Evolutionary conservation across 2,888 invertebrate species (phyloP), one percentile per base, ranked within the genome.

Genomic region (Watsonalla cultraria): DNA sequence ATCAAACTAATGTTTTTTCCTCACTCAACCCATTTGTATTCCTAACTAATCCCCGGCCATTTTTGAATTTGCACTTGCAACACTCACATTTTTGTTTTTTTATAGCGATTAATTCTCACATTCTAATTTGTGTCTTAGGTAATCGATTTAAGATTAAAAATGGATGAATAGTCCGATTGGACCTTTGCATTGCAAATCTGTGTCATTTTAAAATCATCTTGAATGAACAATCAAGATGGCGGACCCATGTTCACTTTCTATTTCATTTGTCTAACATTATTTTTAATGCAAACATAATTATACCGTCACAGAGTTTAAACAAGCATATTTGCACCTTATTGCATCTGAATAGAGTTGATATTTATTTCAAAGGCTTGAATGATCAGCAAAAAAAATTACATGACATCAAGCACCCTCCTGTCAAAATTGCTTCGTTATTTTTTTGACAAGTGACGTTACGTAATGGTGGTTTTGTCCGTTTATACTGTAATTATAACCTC

Each of bases 401-500:
- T 78, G 80, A 77, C 82, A 73, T 78, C 68, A 76, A 78, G 78
- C 68, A 66, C 67, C 66, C 70, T 76, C 72, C 55, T 76, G 76
- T 79, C 72, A 73, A 76, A 77, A 68, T 70, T 70, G 70, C 69
- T 74, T 57, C 66, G 66, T 70, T 68, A 60, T 56, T 59, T 71
- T 67, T 62, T 66, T 60, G 33, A 76, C 74, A 74, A 77, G 72
- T 66, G 61, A 53, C 58, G 56, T 80, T 74, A 69, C 59, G 69
- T 72, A 76, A 79, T 71, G 65, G 42, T 67, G 62, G 64, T 72
- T 76, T 54, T 54, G 62, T 47, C 56, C 46, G 13, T 52, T 46
- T 35, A 51, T 15, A 49, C 53, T 52, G 45, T 52, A 46, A 47
- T 42, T 42, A 42, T 11, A 42, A 11, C 24, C 42, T 42, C 42